Evolutionary conservation across 2,113 vertebrate genomes (phyloP), one percentile per base, ranked within the genome.

Genomic region (Etheostoma cragini): DNA sequence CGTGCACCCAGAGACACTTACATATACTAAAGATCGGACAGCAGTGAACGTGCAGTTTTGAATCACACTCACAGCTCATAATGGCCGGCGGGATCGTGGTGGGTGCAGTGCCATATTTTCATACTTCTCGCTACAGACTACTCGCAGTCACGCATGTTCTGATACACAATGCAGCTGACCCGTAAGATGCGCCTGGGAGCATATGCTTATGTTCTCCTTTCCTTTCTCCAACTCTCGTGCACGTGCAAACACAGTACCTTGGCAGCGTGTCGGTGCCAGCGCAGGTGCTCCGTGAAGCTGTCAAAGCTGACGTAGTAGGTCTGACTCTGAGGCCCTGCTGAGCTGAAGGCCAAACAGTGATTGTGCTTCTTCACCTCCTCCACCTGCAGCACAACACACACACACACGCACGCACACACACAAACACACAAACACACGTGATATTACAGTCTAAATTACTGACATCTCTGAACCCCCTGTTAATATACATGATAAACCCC

Each of bases 261-360:
- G 70, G 98, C 96, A 57, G 97, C 97, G 53, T 98, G 97, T 77
- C 98, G 94, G 86, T 98, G 96, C 98, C 98, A 99, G 68, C 98
- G 95, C 87, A 99, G 95, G 91, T 99, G 98, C 81, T 99, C 98
- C 11, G 98, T 97, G 95, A 98, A 99, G 76, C 96, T 98, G 92
- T 98, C 97, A 0, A 99, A 99, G 93, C 98, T 98, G 88, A 99
- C 95, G 91, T 97, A 98, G 94, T 99, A 99, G 54, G 96, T 98
- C 94, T 99, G 98, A 94, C 97, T 98, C 87, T 99, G 98, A 83
- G 98, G 97, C 42, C 97, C 98, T n/a, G 98, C 97, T 2, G 98
- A 99, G 92, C 97, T 99, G 94, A 99, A 97, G 24, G 98, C 97
- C 94, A 99, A 95, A 87, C 98, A 99, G 95, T 99, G 98, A 93